These are phyloP conservation scores for Aromia moschata DNA, from an alignment of 2,888 invertebrate species.

Conservation along the genomic window DNA sequence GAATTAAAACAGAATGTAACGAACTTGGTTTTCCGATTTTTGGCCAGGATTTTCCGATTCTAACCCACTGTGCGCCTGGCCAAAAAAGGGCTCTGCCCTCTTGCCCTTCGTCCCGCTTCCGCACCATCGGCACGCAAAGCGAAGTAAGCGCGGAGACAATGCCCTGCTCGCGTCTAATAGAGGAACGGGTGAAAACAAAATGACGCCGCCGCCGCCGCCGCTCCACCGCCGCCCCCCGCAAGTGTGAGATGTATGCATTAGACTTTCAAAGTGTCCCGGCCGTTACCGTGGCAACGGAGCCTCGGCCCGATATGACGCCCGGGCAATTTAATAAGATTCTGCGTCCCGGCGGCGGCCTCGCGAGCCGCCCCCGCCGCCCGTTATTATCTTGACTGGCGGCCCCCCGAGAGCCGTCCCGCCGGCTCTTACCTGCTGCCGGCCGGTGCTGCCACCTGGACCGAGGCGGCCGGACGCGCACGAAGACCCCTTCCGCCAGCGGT, in stretches of 20 bases:
- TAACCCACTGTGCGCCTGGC: too few species aligned
- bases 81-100: too few species aligned
- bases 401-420: constrained; percentile 45
- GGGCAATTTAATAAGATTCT: constrained; percentile 67
- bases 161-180: constrained; percentile 52
- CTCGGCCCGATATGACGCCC: constrained; percentile 73
- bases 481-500: background rate
- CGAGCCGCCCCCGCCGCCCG: constrained; percentile 51
- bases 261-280: constrained; percentile 69
- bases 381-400: constrained; percentile 54
- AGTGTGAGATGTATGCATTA: constrained; percentile 65
- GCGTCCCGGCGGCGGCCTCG: constrained; percentile 61
- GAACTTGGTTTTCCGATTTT: too few species aligned
- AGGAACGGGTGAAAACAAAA: constrained; percentile 62
- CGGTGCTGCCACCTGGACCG: constrained; percentile 40
- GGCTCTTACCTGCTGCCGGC: constrained; percentile 46
- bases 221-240: constrained; percentile 53
- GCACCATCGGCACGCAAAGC: constrained; percentile 52
- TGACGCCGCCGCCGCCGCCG: constrained; percentile 51
- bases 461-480: constrained; percentile 8
- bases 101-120: constrained; percentile 36
- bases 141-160: constrained; percentile 36
- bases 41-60: too few species aligned
- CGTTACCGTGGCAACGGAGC: constrained; percentile 75
- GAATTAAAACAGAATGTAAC: too few species aligned